Evolutionary conservation across 2,888 invertebrate genomes (phyloP).

Genomic region (Acleris holmiana): DNA sequence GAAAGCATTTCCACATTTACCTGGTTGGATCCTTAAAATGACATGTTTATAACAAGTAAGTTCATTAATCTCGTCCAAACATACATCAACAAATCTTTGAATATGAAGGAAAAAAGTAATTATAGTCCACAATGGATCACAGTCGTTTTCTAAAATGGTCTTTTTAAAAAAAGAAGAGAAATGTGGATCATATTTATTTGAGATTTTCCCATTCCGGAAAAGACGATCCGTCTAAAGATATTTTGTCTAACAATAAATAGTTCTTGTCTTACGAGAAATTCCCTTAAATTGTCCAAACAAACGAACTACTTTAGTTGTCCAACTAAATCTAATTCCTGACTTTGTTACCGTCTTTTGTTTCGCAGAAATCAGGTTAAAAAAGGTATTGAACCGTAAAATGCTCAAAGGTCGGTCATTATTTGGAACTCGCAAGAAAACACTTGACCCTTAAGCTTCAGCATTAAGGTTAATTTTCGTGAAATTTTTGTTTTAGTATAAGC

Average conservation of each 20-base stretch:
- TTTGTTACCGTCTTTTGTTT: conserved; percentile 35
- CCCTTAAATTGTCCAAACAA: not conserved
- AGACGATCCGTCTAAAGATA: not conserved
- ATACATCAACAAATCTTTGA: too few species aligned
- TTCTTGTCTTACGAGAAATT: not conserved
- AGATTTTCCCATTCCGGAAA: too few species aligned
- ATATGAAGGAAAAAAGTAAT: too few species aligned
- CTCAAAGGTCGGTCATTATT: conserved; percentile 23
- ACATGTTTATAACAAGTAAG: too few species aligned
- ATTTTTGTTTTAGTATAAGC: not conserved
- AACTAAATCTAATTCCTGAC: conserved; percentile 26
- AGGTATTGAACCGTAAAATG: conserved; percentile 29
- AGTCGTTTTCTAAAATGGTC: too few species aligned
- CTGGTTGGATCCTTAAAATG: too few species aligned
- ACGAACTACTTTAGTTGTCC: conserved; percentile 10
- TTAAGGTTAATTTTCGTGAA: conserved; percentile 1
- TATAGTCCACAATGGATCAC: too few species aligned
- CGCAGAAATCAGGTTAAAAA: conserved; percentile 35
- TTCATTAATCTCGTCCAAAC: too few species aligned
- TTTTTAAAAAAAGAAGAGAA: too few species aligned
- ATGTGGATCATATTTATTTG: too few species aligned
- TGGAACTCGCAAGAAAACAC: not conserved
- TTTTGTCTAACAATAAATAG: not conserved
- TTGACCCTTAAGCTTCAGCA: not conserved
- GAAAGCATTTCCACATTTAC: too few species aligned